These are phyloP conservation scores for Pandemis cinnamomeana DNA, from an alignment of 2,888 invertebrate species.

Conservation along the genomic window DNA sequence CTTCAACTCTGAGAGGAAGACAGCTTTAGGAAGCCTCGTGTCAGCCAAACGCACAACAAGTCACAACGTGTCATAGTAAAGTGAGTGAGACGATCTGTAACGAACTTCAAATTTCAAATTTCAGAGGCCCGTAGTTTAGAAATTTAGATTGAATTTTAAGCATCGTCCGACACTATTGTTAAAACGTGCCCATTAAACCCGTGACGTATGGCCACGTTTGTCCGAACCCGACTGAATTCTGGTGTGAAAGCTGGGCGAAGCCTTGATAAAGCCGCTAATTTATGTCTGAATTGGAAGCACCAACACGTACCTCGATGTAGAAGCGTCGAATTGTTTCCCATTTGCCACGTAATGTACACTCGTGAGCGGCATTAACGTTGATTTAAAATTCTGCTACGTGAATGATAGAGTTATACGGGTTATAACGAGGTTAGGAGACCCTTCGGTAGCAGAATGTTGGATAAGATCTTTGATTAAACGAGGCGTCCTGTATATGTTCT, in stretches of 20 bases:
- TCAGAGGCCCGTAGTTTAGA: not conserved
- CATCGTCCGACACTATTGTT: not conserved
- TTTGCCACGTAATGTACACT: slow-evolving; percentile 8
- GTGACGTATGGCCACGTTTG: slow-evolving; percentile 8
- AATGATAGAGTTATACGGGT: not conserved
- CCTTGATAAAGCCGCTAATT: slow-evolving; percentile 25
- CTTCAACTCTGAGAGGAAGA: too few relatives aligned
- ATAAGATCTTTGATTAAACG: too few relatives aligned
- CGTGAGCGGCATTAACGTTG: slow-evolving; percentile 15
- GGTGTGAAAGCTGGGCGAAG: not conserved
- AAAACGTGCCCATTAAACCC: not conserved
- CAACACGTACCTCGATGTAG: slow-evolving; percentile 3
- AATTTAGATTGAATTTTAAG: not conserved
- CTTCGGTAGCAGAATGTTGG: too few relatives aligned
- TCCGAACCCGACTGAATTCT: slow-evolving; percentile 1
- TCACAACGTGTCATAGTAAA: too few relatives aligned
- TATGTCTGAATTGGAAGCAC: slow-evolving; percentile 19
- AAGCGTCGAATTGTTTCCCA: slow-evolving; percentile 27
- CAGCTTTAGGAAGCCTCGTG: too few relatives aligned
- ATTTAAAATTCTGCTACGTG: slow-evolving; percentile 14
- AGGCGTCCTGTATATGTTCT: too few relatives aligned
- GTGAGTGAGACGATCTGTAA: too few relatives aligned
- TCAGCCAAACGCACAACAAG: too few relatives aligned
- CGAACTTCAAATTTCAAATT: too few relatives aligned
- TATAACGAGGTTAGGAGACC: too few relatives aligned